Base-by-base conservation (phyloP, 1,140 invertebrate species). In the Elymnias hypermnestra region DNA sequence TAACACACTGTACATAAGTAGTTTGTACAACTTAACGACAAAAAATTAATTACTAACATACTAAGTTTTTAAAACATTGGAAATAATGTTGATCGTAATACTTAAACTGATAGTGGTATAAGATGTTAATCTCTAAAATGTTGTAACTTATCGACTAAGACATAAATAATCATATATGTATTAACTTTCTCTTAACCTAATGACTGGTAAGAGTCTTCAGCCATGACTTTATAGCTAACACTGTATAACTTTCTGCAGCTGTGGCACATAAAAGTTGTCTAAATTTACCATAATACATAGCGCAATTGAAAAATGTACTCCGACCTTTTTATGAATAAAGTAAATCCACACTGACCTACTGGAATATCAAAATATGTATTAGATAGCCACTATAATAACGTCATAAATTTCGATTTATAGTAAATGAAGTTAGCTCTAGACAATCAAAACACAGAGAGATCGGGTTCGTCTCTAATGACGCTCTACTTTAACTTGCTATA, bases 11-110 rank as follows among this genome's bases (percentile, higher is more conserved):
- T 84, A 84, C 81, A 84, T 73, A 74, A 73, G 62, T 79, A 78
- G 67, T 84, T 84, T 84, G 76, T 84, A 84, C 79, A 83, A 75
- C 56, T 79, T 79, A 77, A 54, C 43, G 64, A 69, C 72, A 76
- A 55, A 64, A n/a, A 53, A 64, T 43, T 71, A 70, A 58, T 44
- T 38, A 40, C 70, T 79, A 79, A 73, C 38, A 64, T 66, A 63
- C 66, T 74, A 74, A 53, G 51, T 64, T 63, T 73, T 74, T 66
- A 76, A 82, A 78, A 79, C 70, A 78, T 77, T 84, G 76, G 76
- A 84, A 82, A 83, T 76, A 75, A 71, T 78, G 56, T 77, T 77
- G 73, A 79, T 78, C 72, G 71, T 81, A 82, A 73, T 78, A 82
- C 75, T 84, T 82, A 81, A 72, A 81, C 63, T 53, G 67, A 69